Conservation (phyloP, 2,797 vertebrate species). For the Neopelma chrysocephalum region DNA sequence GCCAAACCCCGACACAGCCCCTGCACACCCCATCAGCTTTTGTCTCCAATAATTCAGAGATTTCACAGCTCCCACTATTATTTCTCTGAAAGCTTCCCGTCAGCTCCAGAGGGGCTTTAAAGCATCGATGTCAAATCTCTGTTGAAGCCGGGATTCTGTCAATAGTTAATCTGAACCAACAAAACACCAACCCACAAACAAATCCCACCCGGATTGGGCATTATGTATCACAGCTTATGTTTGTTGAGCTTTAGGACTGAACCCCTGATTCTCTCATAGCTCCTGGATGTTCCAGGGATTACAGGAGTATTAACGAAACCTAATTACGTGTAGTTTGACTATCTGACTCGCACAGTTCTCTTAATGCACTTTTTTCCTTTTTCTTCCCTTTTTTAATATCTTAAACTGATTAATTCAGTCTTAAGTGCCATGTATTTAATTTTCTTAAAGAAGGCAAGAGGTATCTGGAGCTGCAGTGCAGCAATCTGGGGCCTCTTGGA, state of each 20-base stretch:
- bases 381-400: slow-evolving; percentile 37
- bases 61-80: neutral
- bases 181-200: slow-evolving; percentile 26
- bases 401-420: slow-evolving; percentile 72
- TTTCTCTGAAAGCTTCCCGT: slow-evolving; percentile 11
- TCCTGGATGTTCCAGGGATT: slow-evolving; percentile 75
- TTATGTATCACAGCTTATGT: slow-evolving; percentile 60
- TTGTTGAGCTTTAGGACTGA: slow-evolving; percentile 69
- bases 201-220: slow-evolving; percentile 42
- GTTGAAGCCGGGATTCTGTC: slow-evolving; percentile 28
- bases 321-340: slow-evolving; percentile 72
- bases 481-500: neutral
- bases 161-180: slow-evolving; percentile 66
- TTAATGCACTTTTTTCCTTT: slow-evolving; percentile 51
- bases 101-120: slow-evolving; percentile 41
- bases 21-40: neutral
- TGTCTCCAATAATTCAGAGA: neutral
- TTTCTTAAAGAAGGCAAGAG: neutral
- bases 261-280: slow-evolving; percentile 62
- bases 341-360: slow-evolving; percentile 66
- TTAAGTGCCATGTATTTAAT: neutral
- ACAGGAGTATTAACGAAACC: slow-evolving; percentile 71
- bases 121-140: slow-evolving; percentile 56
- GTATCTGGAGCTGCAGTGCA: neutral
- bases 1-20: neutral